Base-by-base conservation (phyloP, 2,797 vertebrate genomes). In the Coccyzus lansbergi region DNA sequence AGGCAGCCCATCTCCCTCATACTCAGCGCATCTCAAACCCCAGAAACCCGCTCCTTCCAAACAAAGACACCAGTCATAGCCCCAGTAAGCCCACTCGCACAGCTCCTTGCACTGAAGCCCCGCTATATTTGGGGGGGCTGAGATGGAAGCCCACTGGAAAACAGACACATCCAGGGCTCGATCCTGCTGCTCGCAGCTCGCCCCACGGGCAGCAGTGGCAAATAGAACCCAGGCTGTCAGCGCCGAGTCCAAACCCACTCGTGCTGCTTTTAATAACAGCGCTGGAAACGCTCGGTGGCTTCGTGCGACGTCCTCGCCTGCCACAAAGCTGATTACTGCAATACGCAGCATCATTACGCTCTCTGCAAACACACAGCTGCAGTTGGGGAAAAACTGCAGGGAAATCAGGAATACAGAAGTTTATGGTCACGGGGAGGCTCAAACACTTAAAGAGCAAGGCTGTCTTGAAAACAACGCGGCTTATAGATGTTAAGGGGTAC, bases 101-200 rank as follows among this genome's bases (percentile, higher is more conserved):
- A 26, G 70, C n/a, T 24, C n/a, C 36, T 16, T 3, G 56, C 8
- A 14, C 58, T 1, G 5, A 12, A 42, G 18, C 31, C 34, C n/a
- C 4, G 1, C 38, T 19, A 1, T 19, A 28, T 38, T 38, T 2
- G 3, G 14, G 20, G 21, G 1, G 26, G 29, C n/a, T 15, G 26
- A 40, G 48, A 42, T 1, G 28, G 40, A 82, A 84, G 62, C 24
- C 79, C 28, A 53, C 34, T 4, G 77, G 52, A 7, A 64, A 81
- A 63, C 2, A 12, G 46, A 17, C 4, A 8, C 4, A 8, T 19
- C 34, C 3, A 5, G 67, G 31, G 78, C 56, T 52, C 15, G 36
- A 1, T 36, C 9, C n/a, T 1, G 2, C 58, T 59, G 70, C 36
- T 58, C 5, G 40, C 5, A 6, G 69, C 64, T 7, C 18, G 13